phyloP scores from a whole-genome alignment of 2,113 vertebrate genomes.

The Serilophus lunatus region DNA sequence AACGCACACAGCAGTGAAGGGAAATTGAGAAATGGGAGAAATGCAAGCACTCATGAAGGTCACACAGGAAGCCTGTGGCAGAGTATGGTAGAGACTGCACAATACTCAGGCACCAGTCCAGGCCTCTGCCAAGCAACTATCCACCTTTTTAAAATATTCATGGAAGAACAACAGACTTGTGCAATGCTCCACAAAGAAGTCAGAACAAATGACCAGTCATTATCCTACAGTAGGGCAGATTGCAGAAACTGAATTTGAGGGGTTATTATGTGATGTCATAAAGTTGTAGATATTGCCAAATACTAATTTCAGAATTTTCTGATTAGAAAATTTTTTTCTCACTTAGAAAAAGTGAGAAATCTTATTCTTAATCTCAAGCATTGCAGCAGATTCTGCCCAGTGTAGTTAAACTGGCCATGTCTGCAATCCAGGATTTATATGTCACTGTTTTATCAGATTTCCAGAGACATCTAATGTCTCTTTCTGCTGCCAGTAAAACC shows the following conservation, averaged over 20 bases:
- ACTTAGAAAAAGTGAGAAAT: not conserved
- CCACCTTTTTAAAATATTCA: not conserved
- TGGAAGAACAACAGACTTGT: not conserved
- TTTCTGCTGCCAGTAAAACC: conserved; percentile 57
- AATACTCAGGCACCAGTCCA: not conserved
- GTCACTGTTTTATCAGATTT: conserved; percentile 62
- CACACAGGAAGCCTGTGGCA: not conserved
- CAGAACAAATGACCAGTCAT: not conserved
- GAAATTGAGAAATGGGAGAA: not conserved
- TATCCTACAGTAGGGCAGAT: not conserved
- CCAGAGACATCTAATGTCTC: conserved; percentile 53
- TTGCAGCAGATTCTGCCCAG: not conserved
- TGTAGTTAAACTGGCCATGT: not conserved
- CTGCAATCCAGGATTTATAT: conserved; percentile 16
- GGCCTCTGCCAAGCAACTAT: not conserved
- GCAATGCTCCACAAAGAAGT: not conserved
- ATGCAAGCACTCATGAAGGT: not conserved
- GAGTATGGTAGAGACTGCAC: not conserved
- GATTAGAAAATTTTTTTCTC: too few species aligned
- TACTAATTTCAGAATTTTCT: not conserved
- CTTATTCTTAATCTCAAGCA: not conserved
- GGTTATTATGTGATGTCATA: not conserved
- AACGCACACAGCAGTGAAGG: not conserved
- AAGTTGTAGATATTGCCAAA: not conserved
- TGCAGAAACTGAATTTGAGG: not conserved